phyloP scores from a whole-genome alignment of 2,113 vertebrate genomes.

The Malurus cyaneus region DNA sequence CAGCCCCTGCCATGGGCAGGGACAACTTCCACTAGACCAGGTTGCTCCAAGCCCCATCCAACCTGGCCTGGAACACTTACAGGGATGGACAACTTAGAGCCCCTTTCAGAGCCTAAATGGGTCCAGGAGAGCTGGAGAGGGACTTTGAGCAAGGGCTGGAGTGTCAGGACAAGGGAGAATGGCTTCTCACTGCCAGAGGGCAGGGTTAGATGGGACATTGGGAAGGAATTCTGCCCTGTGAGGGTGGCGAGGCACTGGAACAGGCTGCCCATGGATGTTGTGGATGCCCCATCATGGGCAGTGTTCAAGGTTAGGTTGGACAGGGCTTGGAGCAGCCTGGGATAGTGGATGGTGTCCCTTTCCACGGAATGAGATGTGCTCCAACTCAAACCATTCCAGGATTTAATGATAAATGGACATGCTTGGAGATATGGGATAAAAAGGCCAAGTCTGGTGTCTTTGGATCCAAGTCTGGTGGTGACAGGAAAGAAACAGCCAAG shows the following conservation, averaged over 20 bases:
- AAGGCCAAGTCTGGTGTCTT: neutral
- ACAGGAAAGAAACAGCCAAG: neutral
- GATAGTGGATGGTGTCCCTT: fast-evolving
- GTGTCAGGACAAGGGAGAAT: neutral
- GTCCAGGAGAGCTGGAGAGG: neutral
- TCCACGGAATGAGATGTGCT: fast-evolving
- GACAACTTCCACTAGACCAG: neutral
- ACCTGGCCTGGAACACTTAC: too few relatives aligned
- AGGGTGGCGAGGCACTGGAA: neutral
- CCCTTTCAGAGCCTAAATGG: neutral
- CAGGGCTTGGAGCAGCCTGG: neutral
- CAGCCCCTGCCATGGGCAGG: neutral
- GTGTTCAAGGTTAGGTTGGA: neutral
- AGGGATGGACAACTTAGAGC: neutral
- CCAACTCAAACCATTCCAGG: neutral
- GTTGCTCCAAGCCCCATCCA: fast-evolving
- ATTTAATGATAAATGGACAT: neutral
- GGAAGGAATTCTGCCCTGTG: neutral
- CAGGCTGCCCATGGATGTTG: neutral
- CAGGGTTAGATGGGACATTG: fast-evolving
- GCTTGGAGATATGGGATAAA: neutral
- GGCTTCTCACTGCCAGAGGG: neutral
- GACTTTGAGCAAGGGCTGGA: fast-evolving
- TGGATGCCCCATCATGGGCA: too few relatives aligned
- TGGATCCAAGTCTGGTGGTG: fast-evolving